Evolutionary conservation across 2,113 vertebrate species (phyloP).

Genomic region (Thalassoma bifasciatum): DNA sequence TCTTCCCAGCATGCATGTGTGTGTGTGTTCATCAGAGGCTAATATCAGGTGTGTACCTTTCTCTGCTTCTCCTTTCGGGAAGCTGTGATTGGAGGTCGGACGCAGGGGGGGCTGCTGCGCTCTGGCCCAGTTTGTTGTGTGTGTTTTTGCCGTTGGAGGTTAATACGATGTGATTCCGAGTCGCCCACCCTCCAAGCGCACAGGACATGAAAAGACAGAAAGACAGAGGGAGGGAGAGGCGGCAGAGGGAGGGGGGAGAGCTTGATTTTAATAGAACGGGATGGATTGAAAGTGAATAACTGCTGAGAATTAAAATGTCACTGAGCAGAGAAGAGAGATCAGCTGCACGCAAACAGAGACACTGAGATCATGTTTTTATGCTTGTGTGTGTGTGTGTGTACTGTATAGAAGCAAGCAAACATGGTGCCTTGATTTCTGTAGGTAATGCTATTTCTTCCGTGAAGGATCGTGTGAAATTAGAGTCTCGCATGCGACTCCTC

Average conservation of each 20-base stretch:
- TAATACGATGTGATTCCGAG: constrained; percentile 70
- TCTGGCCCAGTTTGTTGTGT: constrained; percentile 58
- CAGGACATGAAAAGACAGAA: constrained; percentile 49
- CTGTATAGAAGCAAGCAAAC: no score
- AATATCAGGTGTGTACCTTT: constrained; percentile 63
- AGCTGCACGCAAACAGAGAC: constrained; percentile 64
- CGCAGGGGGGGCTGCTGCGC: constrained; percentile 19
- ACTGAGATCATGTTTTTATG: constrained; percentile 55
- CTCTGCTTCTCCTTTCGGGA: constrained; percentile 39
- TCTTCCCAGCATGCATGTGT: constrained; percentile 29
- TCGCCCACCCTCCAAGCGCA: constrained; percentile 47
- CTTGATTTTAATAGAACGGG: constrained; percentile 68
- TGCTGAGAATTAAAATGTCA: constrained; percentile 80
- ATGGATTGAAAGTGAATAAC: constrained; percentile 73
- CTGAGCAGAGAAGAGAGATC: constrained; percentile 65
- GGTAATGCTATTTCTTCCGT: not conserved
- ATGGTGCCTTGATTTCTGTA: no score
- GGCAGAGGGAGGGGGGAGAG: not conserved
- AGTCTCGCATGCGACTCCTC: constrained; percentile 21
- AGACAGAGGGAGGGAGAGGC: constrained; percentile 23
- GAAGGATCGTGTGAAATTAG: constrained; percentile 32
- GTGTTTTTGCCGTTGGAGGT: constrained; percentile 60
- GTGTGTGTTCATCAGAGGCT: constrained; percentile 51
- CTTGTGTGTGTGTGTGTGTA: constrained; percentile 7
- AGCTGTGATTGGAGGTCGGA: constrained; percentile 15